phyloP scores from a whole-genome alignment of 2,113 vertebrate genomes.

The Aepyceros melampus region DNA sequence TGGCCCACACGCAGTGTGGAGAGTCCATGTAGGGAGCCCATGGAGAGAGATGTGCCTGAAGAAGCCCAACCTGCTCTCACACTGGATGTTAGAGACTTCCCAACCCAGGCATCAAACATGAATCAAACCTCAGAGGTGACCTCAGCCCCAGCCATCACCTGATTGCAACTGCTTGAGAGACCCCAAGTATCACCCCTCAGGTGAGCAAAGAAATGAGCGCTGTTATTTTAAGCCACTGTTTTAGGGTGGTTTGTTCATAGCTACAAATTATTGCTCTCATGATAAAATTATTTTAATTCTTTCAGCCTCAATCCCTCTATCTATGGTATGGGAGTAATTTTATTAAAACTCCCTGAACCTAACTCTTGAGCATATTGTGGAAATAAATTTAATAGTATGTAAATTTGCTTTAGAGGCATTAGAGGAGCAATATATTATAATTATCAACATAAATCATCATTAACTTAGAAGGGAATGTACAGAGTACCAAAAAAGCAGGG shows the following conservation, averaged over 20 bases:
- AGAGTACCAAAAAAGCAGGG: slow-evolving; percentile 23
- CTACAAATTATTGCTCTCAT: background rate
- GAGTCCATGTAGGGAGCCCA: background rate
- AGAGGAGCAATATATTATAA: slow-evolving; percentile 50
- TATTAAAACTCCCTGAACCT: background rate
- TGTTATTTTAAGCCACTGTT: background rate
- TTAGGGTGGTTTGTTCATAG: background rate
- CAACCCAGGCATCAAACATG: background rate
- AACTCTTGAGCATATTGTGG: background rate
- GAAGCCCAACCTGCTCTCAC: background rate
- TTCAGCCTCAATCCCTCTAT: slow-evolving; percentile 1
- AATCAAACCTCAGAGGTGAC: background rate
- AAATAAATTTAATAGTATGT: slow-evolving; percentile 37
- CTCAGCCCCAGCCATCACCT: background rate
- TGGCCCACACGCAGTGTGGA: background rate
- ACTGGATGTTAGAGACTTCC: background rate
- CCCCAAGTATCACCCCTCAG: background rate
- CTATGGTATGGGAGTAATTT: slow-evolving; percentile 11
- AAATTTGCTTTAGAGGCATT: slow-evolving; percentile 46
- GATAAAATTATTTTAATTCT: slow-evolving; percentile 15
- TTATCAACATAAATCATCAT: slow-evolving; percentile 46
- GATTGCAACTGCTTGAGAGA: background rate
- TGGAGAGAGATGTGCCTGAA: background rate
- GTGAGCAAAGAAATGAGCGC: background rate
- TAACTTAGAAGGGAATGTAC: slow-evolving; percentile 1